Conservation (phyloP, 2,888 invertebrate species). For the Pristionchus maxplancki region DNA sequence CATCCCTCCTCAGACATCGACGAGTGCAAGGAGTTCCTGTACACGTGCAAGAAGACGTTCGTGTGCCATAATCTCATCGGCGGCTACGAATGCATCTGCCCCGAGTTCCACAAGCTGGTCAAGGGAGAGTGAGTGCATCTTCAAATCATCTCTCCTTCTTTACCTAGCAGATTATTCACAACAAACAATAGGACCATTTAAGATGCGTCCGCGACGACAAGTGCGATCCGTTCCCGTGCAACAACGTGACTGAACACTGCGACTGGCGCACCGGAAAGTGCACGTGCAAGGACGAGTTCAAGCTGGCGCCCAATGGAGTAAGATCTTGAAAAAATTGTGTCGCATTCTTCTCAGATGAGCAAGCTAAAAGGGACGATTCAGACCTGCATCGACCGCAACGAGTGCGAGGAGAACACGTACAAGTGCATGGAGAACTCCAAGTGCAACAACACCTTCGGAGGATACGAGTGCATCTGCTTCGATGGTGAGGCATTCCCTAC, state of each 20-base stretch:
- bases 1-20: constrained; percentile 84
- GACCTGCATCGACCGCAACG: constrained; percentile 46
- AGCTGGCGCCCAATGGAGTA: constrained; percentile 3
- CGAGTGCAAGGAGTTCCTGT: constrained; percentile 84
- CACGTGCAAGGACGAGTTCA: constrained; percentile 43
- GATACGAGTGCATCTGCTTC: constrained; percentile 46
- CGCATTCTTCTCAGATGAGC: background rate
- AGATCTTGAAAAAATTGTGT: background rate
- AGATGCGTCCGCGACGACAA: constrained; percentile 45
- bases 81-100: constrained; percentile 94
- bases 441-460: constrained; percentile 49
- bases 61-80: constrained; percentile 95
- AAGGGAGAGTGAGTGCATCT: background rate
- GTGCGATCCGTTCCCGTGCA: constrained; percentile 45
- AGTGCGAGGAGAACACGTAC: constrained; percentile 46
- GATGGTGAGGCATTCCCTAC: constrained; percentile 17
- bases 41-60: constrained; percentile 86
- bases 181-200: too few species aligned
- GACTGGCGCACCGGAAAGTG: constrained; percentile 44
- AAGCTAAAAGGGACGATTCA: too few species aligned
- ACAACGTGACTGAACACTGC: constrained; percentile 33
- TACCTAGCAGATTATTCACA: background rate
- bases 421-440: constrained; percentile 38
- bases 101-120: constrained; percentile 87
- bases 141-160: background rate